Evolutionary conservation across 2,888 invertebrate genomes (phyloP), one percentile per base, ranked within the genome.

Genomic region (Synanthedon myopaeformis): DNA sequence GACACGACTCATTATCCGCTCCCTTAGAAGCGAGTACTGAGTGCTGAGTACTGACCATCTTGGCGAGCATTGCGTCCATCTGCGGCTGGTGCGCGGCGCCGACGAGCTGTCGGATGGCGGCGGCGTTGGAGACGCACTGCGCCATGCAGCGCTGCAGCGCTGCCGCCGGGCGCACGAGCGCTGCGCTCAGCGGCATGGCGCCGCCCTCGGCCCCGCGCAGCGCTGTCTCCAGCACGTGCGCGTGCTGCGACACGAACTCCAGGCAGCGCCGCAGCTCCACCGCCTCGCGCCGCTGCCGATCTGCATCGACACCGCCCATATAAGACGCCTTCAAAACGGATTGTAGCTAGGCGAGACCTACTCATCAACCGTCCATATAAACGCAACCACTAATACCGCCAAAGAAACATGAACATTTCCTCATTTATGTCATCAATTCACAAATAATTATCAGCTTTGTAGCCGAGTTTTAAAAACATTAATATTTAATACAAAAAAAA

Each of bases 81-180:
- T 84, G 82, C 52, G 86, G 84, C 60, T 75, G 83, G 61, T 87
- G 85, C 50, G 80, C 68, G 61, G 79, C 79, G 53, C 82, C 70
- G 58, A 88, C 76, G 66, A 83, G 74, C 42, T 75, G 74, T 2
- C 87, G 79, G 65, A 88, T 88, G 60, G 78, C 72, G 54, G 76
- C 64, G 8, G 88, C 87, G 76, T 88, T 86, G 66, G 76, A 76
- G 28, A 88, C 83, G 72, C 87, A 86, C 70, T 86, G 84, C 64
- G 82, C 77, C 80, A 88, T 88, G 76, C 83, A 80, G 70, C 82
- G 80, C 72, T 84, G 86, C 72, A 88, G 77, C 64, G 84, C 74
- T 1, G 79, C 77, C 48, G 85, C 88, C 72, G 88, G 87, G 4
- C 82, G 78, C 65, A 79, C 79, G 64, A 88, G 77, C 64, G 74